Percentiles rank a stretch among this genome's conserved stretches.
These are phyloP conservation scores for Oryzias celebensis DNA, from an alignment of 2,113 vertebrate genomes.

Conservation along the genomic window DNA sequence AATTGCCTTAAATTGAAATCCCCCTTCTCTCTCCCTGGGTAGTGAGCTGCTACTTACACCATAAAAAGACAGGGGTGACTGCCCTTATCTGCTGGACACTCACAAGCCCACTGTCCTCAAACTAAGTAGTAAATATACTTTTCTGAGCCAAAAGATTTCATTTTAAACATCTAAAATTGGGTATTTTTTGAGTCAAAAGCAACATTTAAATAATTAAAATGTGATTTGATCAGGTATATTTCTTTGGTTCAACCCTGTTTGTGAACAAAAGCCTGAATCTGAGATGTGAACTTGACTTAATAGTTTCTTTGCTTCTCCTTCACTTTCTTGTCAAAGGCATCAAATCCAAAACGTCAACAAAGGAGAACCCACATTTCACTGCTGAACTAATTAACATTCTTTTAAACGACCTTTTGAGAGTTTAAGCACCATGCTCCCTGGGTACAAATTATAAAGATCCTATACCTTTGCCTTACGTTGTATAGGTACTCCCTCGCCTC, in stretches of 20 bases:
- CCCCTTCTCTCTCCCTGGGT: constrained; percentile 43
- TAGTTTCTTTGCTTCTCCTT: constrained; percentile 56
- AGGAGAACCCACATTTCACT: constrained; percentile 60
- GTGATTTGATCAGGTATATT: not conserved
- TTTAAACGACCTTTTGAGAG: constrained; percentile 61
- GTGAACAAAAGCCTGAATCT: constrained; percentile 16
- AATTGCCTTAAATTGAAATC: constrained; percentile 70
- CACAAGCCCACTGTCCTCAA: constrained; percentile 6
- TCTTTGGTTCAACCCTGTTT: constrained; percentile 11
- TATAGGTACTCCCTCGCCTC: constrained; percentile 31
- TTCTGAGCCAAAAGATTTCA: not conserved
- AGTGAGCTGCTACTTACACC: constrained; percentile 70
- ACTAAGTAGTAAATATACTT: not conserved
- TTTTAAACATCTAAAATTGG: no score
- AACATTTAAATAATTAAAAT: no score
- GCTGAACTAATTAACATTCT: constrained; percentile 73
- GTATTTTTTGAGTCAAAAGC: no score
- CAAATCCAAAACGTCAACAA: constrained; percentile 55
- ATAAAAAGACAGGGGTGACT: constrained; percentile 59
- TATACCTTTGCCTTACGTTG: constrained; percentile 36
- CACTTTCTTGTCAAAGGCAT: constrained; percentile 54
- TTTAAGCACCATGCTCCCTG: constrained; percentile 35
- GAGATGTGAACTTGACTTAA: constrained; percentile 40
- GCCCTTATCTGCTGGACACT: constrained; percentile 31
- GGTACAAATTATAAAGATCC: constrained; percentile 61